These are phyloP conservation scores for Zophobas atratus DNA, from an alignment of 1,140 invertebrate species.

Conservation along the genomic window DNA sequence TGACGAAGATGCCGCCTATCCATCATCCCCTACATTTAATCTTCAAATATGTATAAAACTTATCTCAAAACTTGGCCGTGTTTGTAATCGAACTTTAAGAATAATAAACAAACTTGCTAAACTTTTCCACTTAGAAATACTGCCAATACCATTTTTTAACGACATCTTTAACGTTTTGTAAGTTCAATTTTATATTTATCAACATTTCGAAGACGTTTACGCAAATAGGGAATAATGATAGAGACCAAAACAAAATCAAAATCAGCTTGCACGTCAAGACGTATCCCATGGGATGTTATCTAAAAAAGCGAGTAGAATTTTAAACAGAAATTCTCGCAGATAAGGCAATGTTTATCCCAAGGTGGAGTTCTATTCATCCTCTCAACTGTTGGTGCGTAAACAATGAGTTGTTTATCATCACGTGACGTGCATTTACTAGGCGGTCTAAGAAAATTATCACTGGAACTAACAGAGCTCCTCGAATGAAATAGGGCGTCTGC, in stretches of 20 bases:
- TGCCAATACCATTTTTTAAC: too few species aligned
- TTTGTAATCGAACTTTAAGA: too few species aligned
- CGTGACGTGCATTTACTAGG: slow-evolving; percentile 25
- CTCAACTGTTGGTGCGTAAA: slow-evolving; percentile 23
- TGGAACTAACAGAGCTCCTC: too few species aligned
- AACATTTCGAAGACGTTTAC: neutral
- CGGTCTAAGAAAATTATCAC: neutral
- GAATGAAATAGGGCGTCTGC: too few species aligned
- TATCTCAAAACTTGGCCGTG: too few species aligned
- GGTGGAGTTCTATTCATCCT: slow-evolving; percentile 30
- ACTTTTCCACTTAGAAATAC: too few species aligned
- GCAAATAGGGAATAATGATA: slow-evolving; percentile 13
- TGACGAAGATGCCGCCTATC: too few species aligned
- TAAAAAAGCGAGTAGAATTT: slow-evolving; percentile 38
- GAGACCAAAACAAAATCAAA: slow-evolving; percentile 28
- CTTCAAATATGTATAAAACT: too few species aligned
- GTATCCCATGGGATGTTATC: slow-evolving; percentile 36
- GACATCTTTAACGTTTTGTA: too few species aligned
- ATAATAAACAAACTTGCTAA: too few species aligned
- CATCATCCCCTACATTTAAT: too few species aligned
- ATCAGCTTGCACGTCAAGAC: slow-evolving; percentile 36
- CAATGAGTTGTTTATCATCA: slow-evolving; percentile 36
- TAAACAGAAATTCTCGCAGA: slow-evolving; percentile 31
- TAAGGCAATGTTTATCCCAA: slow-evolving; percentile 35
- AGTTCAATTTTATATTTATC: neutral